Percentiles rank a stretch among this genome's conserved stretches.
phyloP scores from a whole-genome alignment of 1,140 invertebrate genomes.

The Globodera rostochiensis region DNA sequence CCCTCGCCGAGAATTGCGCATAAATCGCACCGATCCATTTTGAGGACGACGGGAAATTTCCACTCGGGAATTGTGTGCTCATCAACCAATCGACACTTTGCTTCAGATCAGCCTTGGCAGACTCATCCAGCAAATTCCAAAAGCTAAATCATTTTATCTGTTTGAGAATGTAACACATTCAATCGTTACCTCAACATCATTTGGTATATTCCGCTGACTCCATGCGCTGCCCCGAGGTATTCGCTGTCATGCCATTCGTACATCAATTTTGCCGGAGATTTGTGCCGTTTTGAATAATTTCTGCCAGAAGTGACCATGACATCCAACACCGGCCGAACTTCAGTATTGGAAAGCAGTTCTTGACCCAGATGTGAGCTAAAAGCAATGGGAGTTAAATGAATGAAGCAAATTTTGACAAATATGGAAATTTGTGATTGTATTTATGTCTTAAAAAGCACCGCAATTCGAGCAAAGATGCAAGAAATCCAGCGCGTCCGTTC shows the following conservation, averaged over 20 bases:
- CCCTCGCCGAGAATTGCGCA: not conserved
- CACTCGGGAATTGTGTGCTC: conserved; percentile 73
- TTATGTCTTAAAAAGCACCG: not conserved
- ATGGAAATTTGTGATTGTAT: no score
- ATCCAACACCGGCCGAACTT: conserved; percentile 39
- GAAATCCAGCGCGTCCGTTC: conserved; percentile 47
- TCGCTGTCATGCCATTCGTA: conserved; percentile 56
- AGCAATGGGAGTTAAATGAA: not conserved
- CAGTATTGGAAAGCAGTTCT: conserved; percentile 33
- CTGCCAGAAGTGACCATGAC: conserved; percentile 41
- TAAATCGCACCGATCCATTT: conserved; percentile 69
- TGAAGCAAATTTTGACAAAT: not conserved
- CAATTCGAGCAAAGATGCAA: conserved; percentile 29
- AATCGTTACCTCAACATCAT: conserved; percentile 42
- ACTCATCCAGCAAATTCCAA: conserved; percentile 41
- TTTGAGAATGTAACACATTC: conserved; percentile 12
- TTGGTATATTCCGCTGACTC: conserved; percentile 55
- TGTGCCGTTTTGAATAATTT: conserved; percentile 33
- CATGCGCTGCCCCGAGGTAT: conserved; percentile 59
- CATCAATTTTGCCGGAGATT: conserved; percentile 47
- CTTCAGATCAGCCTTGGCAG: conserved; percentile 36
- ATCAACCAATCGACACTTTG: conserved; percentile 72
- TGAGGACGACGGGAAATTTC: conserved; percentile 83
- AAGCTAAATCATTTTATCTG: conserved; percentile 36
- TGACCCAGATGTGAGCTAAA: conserved; percentile 47